phyloP scores from a whole-genome alignment of 2,888 invertebrate species.

The Dynastes grantii region DNA sequence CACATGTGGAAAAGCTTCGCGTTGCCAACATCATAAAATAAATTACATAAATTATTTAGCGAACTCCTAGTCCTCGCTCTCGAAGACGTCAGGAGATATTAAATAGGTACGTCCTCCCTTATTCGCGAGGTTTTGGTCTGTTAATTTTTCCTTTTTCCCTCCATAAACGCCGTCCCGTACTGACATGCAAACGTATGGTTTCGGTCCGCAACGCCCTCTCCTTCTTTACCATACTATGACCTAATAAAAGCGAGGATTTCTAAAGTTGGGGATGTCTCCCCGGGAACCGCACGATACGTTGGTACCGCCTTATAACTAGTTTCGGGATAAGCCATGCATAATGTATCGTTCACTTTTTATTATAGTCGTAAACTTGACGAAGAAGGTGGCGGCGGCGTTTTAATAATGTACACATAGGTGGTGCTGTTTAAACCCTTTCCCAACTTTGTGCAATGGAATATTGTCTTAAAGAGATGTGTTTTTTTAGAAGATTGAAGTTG shows the following conservation, averaged over 20 bases:
- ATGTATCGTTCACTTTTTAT: conserved; percentile 62
- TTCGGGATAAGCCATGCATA: conserved; percentile 65
- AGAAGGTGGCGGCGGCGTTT: conserved; percentile 60
- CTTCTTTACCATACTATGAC: conserved; percentile 3
- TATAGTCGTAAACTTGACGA: conserved; percentile 64
- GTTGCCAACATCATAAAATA: conserved; percentile 15
- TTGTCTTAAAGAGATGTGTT: no score
- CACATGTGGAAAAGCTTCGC: neutral
- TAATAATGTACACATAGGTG: conserved; percentile 59
- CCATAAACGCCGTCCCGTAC: conserved; percentile 43
- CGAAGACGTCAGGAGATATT: neutral
- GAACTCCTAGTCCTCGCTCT: neutral
- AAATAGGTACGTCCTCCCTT: neutral
- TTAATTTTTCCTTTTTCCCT: conserved; percentile 31
- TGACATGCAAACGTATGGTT: neutral
- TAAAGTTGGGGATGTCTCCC: conserved; percentile 4
- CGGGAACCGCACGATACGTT: conserved; percentile 18
- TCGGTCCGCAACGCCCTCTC: neutral
- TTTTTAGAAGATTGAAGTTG: no score
- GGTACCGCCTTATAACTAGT: conserved; percentile 58
- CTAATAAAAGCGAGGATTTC: conserved; percentile 28
- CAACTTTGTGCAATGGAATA: no score
- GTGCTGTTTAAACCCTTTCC: conserved; percentile 3
- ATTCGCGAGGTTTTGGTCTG: conserved; percentile 9
- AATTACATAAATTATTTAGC: conserved; percentile 35